phyloP scores from a whole-genome alignment of 2,888 invertebrate species.

The Hirtodrosophila confusa region DNA sequence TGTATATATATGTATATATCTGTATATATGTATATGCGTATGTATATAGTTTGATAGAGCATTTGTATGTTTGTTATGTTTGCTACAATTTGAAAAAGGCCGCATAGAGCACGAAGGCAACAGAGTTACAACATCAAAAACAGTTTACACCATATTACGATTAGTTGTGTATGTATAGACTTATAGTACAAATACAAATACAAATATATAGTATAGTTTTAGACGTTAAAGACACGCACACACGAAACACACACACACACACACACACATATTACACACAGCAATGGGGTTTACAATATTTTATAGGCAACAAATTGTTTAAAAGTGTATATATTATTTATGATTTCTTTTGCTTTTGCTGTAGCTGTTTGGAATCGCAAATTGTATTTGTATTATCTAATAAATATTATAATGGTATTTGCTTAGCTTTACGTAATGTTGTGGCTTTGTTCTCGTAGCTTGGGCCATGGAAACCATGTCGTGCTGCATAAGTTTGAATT shows the following conservation, averaged over 20 bases:
- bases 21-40: slow-evolving; percentile 5
- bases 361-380: slow-evolving; percentile 28
- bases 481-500: slow-evolving; percentile 6
- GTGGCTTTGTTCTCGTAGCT: slow-evolving; percentile 28
- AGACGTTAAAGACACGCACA: background rate
- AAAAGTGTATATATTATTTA: slow-evolving; percentile 15
- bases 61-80: slow-evolving; percentile 51
- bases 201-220: slow-evolving; percentile 10
- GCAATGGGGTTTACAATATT: slow-evolving; percentile 10
- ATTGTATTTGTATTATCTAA: slow-evolving; percentile 16
- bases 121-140: slow-evolving; percentile 79
- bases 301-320: slow-evolving; percentile 38
- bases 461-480: slow-evolving; percentile 32
- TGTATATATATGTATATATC: slow-evolving; percentile 28
- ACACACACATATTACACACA: slow-evolving; percentile 14
- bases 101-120: slow-evolving; percentile 79
- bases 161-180: slow-evolving; percentile 12
- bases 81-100: slow-evolving; percentile 70
- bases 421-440: slow-evolving; percentile 48
- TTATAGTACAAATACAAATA: slow-evolving; percentile 2
- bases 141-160: slow-evolving; percentile 42
- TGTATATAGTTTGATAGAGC: slow-evolving; percentile 20
- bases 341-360: slow-evolving; percentile 13
- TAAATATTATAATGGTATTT: slow-evolving; percentile 20
- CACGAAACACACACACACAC: slow-evolving; percentile 3